Conservation (phyloP, 1,140 invertebrate genomes). For the Panulirus ornatus region DNA sequence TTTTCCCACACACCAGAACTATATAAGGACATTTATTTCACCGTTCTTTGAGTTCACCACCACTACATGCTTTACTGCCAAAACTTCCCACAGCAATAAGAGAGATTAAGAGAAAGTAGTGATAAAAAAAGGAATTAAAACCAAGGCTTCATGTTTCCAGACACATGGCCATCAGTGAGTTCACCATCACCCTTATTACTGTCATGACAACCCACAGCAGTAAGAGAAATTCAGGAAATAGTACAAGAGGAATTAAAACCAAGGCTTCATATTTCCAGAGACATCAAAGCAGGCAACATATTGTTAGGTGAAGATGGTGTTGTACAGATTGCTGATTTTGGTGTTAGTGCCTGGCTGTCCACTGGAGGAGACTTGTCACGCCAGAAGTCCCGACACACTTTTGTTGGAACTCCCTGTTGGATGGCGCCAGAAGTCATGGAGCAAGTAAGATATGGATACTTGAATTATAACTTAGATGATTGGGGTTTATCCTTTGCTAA, state of each 20-base stretch:
- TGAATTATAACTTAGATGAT: not conserved
- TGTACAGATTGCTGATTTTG: conserved; percentile 98
- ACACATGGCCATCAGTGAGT: too few relatives aligned
- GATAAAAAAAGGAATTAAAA: conserved; percentile 10
- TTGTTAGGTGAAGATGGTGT: conserved; percentile 98
- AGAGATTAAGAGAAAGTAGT: too few relatives aligned
- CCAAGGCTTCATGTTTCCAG: conserved; percentile 80
- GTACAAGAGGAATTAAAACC: conserved; percentile 1
- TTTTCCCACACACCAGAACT: too few relatives aligned
- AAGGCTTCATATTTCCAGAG: conserved; percentile 82
- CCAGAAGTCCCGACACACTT: conserved; percentile 87
- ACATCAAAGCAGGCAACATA: conserved; percentile 99
- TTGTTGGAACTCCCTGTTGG: conserved; percentile 92
- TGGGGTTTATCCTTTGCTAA: too few relatives aligned
- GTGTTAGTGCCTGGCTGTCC: conserved; percentile 95
- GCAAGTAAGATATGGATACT: conserved; percentile 83
- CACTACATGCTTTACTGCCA: too few relatives aligned
- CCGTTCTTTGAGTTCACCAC: too few relatives aligned
- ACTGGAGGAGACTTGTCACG: conserved; percentile 93
- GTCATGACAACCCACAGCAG: too few relatives aligned
- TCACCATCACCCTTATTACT: too few relatives aligned
- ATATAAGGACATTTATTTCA: too few relatives aligned
- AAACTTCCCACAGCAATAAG: too few relatives aligned
- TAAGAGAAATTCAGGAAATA: too few relatives aligned
- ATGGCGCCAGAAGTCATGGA: conserved; percentile 99